phyloP scores from a whole-genome alignment of 2,113 vertebrate genomes.

The Chloropsis hardwickii region DNA sequence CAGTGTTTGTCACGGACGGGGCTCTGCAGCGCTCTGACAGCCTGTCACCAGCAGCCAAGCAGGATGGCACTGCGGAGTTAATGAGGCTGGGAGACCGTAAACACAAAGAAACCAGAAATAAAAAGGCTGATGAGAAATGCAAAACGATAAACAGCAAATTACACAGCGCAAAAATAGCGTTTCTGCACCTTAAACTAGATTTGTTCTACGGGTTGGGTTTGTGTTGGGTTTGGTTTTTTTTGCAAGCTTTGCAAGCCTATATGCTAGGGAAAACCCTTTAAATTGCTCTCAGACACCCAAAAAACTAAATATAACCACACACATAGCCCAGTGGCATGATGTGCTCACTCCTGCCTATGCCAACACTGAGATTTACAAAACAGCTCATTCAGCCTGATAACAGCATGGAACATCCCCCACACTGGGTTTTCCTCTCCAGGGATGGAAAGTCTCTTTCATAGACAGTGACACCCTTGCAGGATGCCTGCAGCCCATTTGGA shows the following conservation, averaged over 20 bases:
- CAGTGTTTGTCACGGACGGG: neutral
- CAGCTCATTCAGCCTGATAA: neutral
- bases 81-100: neutral
- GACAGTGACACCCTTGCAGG: neutral
- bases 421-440: neutral
- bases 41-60: conserved; percentile 35
- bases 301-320: neutral
- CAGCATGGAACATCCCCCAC: neutral
- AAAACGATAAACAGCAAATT: neutral
- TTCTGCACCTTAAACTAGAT: neutral
- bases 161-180: neutral
- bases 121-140: neutral
- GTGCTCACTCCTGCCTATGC: neutral
- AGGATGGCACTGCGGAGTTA: neutral
- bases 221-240: neutral
- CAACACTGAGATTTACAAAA: neutral
- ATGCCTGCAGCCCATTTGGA: neutral
- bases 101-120: neutral
- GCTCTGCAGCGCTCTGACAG: neutral
- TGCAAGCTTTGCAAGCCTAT: neutral
- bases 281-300: neutral
- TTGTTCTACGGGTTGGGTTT: neutral
- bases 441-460: neutral
- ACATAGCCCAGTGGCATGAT: neutral
- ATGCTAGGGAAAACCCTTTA: neutral